phyloP scores from a whole-genome alignment of 1,140 invertebrate species.

The Araneus ventricosus region DNA sequence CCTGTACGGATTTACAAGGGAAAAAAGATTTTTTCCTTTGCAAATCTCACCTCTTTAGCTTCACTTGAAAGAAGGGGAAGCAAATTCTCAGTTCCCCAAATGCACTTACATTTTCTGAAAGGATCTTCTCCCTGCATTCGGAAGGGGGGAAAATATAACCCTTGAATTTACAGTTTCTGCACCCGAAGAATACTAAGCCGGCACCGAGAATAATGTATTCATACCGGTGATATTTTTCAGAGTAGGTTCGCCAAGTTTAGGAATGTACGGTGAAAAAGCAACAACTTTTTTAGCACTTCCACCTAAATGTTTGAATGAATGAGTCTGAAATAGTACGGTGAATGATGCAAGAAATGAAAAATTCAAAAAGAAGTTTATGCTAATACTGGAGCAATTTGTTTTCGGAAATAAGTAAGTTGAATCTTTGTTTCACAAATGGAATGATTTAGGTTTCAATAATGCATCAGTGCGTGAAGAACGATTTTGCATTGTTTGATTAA shows the following conservation, averaged over 20 bases:
- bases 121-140: not conserved
- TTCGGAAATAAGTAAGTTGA: too few relatives aligned
- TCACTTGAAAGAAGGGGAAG: not conserved
- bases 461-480: too few relatives aligned
- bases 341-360: too few relatives aligned
- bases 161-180: not conserved
- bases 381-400: too few relatives aligned
- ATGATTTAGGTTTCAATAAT: too few relatives aligned
- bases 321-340: too few relatives aligned
- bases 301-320: too few relatives aligned
- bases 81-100: conserved; percentile 7
- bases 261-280: not conserved
- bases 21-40: not conserved
- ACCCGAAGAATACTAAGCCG: not conserved
- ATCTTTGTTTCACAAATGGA: too few relatives aligned
- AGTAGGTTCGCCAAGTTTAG: not conserved
- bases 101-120: conserved; percentile 32
- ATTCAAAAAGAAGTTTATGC: too few relatives aligned
- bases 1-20: not conserved
- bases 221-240: not conserved
- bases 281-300: too few relatives aligned
- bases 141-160: not conserved
- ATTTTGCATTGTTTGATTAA: too few relatives aligned
- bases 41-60: conserved; percentile 53
- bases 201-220: not conserved